Evolutionary conservation across 1,140 invertebrate species (phyloP).

Genomic region (Drosophila punjabiensis): DNA sequence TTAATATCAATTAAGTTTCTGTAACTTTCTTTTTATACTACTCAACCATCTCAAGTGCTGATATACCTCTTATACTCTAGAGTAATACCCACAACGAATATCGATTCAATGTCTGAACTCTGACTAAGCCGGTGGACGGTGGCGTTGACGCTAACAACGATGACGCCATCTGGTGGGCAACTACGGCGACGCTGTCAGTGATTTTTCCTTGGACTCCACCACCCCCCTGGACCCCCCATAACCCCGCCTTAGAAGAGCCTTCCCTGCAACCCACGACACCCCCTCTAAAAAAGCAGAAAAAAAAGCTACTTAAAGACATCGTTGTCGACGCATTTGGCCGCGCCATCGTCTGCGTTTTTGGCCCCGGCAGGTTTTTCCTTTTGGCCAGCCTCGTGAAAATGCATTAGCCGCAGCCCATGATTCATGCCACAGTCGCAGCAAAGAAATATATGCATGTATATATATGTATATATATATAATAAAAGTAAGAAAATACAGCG

Average conservation of each 20-base stretch:
- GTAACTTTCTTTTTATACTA: too few species aligned
- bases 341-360: constrained; percentile 52
- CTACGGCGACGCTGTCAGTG: constrained; percentile 57
- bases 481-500: constrained; percentile 5
- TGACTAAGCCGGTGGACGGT: constrained; percentile 54
- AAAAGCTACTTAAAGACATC: constrained; percentile 49
- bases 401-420: constrained; percentile 66
- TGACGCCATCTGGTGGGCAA: constrained; percentile 68
- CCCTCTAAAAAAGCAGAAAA: neutral
- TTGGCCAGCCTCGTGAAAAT: constrained; percentile 64
- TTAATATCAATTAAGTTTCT: neutral
- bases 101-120: constrained; percentile 55
- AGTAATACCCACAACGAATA: constrained; percentile 36
- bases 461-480: neutral
- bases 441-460: neutral
- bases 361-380: constrained; percentile 66
- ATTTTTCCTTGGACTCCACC: constrained; percentile 38
- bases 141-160: constrained; percentile 56
- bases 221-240: neutral
- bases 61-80: neutral
- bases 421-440: constrained; percentile 42
- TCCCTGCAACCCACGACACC: neutral
- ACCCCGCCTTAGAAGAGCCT: neutral
- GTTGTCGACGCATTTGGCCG: constrained; percentile 65
- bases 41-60: neutral